A percentile compares a stretch with the other conserved stretches of the same genome.
Evolutionary conservation across 2,797 vertebrate genomes (phyloP).

Genomic region (Chelonia mydas): DNA sequence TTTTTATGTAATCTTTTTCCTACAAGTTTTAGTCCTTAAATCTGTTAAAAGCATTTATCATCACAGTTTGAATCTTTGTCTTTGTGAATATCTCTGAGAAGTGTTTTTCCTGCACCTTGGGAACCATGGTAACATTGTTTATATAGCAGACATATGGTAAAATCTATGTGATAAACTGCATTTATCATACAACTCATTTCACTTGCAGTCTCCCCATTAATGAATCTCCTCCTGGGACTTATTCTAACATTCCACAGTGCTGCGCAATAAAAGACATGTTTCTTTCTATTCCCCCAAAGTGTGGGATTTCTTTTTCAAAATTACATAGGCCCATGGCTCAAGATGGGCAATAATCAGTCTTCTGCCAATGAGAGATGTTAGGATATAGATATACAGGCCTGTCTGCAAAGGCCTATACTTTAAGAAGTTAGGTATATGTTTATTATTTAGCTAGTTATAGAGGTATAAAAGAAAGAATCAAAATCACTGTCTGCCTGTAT

Average conservation of each 20-base stretch:
- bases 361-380: not conserved
- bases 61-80: not conserved
- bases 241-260: not conserved
- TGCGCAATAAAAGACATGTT: not conserved
- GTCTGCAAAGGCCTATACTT: too few relatives aligned
- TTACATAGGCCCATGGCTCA: not conserved
- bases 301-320: not conserved
- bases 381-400: too few relatives aligned
- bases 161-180: not conserved
- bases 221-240: not conserved
- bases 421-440: too few relatives aligned
- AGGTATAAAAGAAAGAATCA: too few relatives aligned
- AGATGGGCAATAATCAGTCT: not conserved
- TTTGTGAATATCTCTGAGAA: not conserved
- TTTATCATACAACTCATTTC: not conserved
- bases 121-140: not conserved
- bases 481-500: too few relatives aligned
- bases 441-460: too few relatives aligned
- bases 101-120: not conserved
- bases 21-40: not conserved
- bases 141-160: not conserved
- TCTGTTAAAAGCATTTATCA: not conserved
- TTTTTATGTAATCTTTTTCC: not conserved
- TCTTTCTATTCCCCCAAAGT: not conserved
- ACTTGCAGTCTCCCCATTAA: not conserved